Evolutionary conservation across 2,113 vertebrate species (phyloP).

Genomic region (Lanius collurio): DNA sequence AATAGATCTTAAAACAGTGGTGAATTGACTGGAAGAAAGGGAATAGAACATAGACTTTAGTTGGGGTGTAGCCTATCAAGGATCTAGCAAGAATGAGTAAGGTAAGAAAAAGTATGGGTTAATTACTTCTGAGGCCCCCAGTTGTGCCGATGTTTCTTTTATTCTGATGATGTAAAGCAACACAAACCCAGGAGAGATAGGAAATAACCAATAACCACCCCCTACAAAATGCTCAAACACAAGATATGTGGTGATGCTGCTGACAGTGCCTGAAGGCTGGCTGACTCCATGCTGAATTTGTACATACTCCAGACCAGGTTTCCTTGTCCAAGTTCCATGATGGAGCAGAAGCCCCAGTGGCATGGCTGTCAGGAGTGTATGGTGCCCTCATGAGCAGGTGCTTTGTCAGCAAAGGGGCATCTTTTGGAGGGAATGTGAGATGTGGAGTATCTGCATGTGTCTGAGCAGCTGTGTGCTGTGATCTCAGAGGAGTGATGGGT

Average conservation of each 20-base stretch:
- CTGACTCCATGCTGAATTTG: background rate
- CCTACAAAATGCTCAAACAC: background rate
- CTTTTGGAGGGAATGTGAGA: background rate
- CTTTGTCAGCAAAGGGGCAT: background rate
- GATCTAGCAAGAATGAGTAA: background rate
- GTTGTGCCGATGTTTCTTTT: background rate
- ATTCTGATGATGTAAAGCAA: background rate
- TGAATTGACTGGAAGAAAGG: background rate
- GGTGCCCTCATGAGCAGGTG: background rate
- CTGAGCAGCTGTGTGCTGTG: background rate
- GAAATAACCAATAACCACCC: background rate
- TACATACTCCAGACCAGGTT: rapidly evolving
- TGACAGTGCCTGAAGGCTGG: background rate
- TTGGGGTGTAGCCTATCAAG: background rate
- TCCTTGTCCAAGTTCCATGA: background rate
- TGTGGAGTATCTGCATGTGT: background rate
- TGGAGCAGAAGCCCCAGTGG: background rate
- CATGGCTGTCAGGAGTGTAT: background rate
- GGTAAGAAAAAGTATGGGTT: background rate
- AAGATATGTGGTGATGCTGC: background rate
- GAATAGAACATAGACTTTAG: background rate
- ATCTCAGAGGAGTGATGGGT: rapidly evolving
- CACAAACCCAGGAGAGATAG: background rate
- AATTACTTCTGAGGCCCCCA: background rate
- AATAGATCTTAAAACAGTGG: background rate